Evolutionary conservation across 2,113 vertebrate genomes (phyloP).

Genomic region (Podarcis cretensis): DNA sequence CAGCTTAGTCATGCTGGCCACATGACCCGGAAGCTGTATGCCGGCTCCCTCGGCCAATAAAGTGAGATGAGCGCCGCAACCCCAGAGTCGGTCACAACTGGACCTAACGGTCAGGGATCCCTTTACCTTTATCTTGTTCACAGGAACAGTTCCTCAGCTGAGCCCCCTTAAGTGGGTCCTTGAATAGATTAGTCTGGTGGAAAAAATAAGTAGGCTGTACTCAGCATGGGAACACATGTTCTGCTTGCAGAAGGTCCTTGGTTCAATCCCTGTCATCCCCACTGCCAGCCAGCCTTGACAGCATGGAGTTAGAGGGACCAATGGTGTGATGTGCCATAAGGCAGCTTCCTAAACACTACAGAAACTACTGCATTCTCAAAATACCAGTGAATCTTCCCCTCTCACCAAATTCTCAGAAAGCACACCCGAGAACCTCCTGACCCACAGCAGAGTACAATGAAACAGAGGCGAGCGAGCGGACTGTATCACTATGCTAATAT

Average conservation of each 20-base stretch:
- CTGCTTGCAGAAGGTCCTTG: neutral
- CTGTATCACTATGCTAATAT: neutral
- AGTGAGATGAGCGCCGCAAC: too few species aligned
- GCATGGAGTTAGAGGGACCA: neutral
- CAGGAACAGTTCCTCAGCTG: too few species aligned
- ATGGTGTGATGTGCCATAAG: neutral
- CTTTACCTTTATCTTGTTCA: too few species aligned
- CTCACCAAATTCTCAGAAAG: neutral
- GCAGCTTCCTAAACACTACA: neutral
- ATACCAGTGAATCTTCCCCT: neutral
- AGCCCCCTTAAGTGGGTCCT: too few species aligned
- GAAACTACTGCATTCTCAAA: neutral
- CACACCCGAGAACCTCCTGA: neutral
- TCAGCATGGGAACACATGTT: neutral
- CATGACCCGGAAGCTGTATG: too few species aligned
- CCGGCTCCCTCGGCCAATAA: too few species aligned
- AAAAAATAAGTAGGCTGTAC: too few species aligned
- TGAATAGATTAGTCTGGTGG: too few species aligned
- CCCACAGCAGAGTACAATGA: neutral
- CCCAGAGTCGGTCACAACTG: too few species aligned
- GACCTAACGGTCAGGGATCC: too few species aligned
- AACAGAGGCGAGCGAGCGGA: neutral
- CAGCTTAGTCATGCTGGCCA: too few species aligned
- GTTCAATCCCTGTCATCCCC: neutral
- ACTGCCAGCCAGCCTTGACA: neutral